phyloP scores from a whole-genome alignment of 1,140 invertebrate species.

The Drosophila nigrodunni region DNA sequence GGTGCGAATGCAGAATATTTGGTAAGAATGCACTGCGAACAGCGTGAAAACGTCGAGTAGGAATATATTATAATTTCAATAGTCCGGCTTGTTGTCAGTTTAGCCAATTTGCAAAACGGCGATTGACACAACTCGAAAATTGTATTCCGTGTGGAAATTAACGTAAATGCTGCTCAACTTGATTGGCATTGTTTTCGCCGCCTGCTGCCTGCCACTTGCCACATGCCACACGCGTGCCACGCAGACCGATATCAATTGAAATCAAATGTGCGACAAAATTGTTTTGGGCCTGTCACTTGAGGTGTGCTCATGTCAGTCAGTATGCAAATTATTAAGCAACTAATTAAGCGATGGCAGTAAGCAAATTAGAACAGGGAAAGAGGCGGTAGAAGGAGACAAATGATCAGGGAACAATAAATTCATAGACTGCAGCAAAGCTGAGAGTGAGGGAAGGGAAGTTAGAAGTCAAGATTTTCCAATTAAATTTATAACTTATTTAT shows the following conservation, averaged over 20 bases:
- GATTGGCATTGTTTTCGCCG: conserved; percentile 76
- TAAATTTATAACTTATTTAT: conserved; percentile 83
- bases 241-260: conserved; percentile 38
- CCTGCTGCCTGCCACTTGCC: conserved; percentile 38
- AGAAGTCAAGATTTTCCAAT: conserved; percentile 67
- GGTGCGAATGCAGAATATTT: conserved; percentile 36
- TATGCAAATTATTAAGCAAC: conserved; percentile 80
- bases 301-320: conserved; percentile 58
- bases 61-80: conserved; percentile 16
- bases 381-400: background rate
- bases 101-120: conserved; percentile 59
- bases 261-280: conserved; percentile 61
- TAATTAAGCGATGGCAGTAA: conserved; percentile 65
- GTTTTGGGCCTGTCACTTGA: conserved; percentile 69
- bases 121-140: conserved; percentile 59
- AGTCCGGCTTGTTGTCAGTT: conserved; percentile 37
- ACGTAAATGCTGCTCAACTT: conserved; percentile 63
- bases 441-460: conserved; percentile 4
- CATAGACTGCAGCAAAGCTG: background rate
- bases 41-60: background rate
- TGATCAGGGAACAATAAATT: conserved; percentile 15
- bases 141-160: conserved; percentile 80
- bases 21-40: conserved; percentile 2
- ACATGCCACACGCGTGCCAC: conserved; percentile 21
- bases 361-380: conserved; percentile 22